Base-by-base conservation (phyloP, 2,888 invertebrate genomes). In the Drosophila nr. perissopoda region DNA sequence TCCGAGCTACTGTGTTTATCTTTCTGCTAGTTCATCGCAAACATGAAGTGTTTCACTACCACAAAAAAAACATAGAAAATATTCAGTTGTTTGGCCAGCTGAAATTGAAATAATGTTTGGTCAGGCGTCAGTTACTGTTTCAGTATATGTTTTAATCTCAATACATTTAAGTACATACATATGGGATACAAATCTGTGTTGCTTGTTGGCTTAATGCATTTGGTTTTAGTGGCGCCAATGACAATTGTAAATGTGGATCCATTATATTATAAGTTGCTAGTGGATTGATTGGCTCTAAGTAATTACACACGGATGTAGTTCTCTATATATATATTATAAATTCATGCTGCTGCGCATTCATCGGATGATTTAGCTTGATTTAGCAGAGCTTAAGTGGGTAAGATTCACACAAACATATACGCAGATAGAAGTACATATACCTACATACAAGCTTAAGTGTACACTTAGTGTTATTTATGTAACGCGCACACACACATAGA, bases 11-110 rank as follows among this genome's bases (percentile, higher is more conserved):
- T 63, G 64, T 76, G 62, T 74, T 66, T 68, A 57, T 66, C 57
- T 59, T 49, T 49, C 27, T 48, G 71, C 74, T 52, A 78, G 74
- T 79, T 86, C 83, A 81, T 81, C 86, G 76, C 60, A 59, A 59
- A 66, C 70, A 76, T 74, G 67, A 79, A 84, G 80, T 78, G 76
- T 73, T 66, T 65, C 75, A 68, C 18, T 60, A 66, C 74, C 53
- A 70, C 33, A 54, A 11, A 54, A 51, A 51, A 13, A n/a, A 16
- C 6, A 16, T 18, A 11, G 11, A 36, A 53, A 13, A 29, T 10
- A 36, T 59, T 40, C 21, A 56, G 27, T 42, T 38, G 16, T 49
- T 54, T 38, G 25, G 13, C 61, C 49, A 51, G 65, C 65, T 68
- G 63, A 63, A 69, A 71, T 71, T 68, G 33, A 58, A 79, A 69